Conservation (phyloP, 2,888 invertebrate species). For the Ochropleura plecta region DNA sequence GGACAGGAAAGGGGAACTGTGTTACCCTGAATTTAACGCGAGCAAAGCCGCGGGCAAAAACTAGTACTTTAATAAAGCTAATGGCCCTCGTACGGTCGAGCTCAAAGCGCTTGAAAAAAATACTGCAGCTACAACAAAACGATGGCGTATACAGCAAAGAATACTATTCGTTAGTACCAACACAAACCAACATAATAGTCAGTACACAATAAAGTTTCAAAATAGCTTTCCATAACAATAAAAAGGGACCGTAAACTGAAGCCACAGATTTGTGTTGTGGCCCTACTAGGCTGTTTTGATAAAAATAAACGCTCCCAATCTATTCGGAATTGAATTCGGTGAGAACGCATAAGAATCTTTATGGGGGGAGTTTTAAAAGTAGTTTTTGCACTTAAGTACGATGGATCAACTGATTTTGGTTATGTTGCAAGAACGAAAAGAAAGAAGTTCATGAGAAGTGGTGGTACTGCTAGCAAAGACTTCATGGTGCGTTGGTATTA, state of each 20-base stretch:
- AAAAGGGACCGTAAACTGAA: conserved; percentile 62
- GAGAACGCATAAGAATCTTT: conserved; percentile 36
- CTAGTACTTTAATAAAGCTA: too few species aligned
- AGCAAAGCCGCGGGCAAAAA: too few species aligned
- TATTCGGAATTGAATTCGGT: conserved; percentile 59
- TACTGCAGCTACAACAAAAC: conserved; percentile 9
- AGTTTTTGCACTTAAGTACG: conserved; percentile 30
- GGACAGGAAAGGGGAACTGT: too few species aligned
- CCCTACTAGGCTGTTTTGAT: conserved; percentile 52
- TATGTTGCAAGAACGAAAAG: not conserved
- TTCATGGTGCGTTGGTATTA: not conserved
- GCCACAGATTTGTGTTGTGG: conserved; percentile 62
- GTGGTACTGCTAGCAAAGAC: not conserved
- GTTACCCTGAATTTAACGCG: too few species aligned
- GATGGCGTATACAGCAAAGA: conserved; percentile 26
- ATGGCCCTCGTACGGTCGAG: too few species aligned
- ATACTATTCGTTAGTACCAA: conserved; percentile 42
- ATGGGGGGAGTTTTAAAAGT: conserved; percentile 25
- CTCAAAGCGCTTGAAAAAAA: not conserved
- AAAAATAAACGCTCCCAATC: conserved; percentile 61
- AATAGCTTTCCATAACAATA: conserved; percentile 68
- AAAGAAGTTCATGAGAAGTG: not conserved
- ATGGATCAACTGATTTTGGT: conserved; percentile 24
- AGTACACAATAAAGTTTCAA: conserved; percentile 63
- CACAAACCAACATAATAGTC: conserved; percentile 47